These are phyloP conservation scores for Drosophila sp. DNA, from an alignment of 1,140 invertebrate genomes.

Conservation along the genomic window DNA sequence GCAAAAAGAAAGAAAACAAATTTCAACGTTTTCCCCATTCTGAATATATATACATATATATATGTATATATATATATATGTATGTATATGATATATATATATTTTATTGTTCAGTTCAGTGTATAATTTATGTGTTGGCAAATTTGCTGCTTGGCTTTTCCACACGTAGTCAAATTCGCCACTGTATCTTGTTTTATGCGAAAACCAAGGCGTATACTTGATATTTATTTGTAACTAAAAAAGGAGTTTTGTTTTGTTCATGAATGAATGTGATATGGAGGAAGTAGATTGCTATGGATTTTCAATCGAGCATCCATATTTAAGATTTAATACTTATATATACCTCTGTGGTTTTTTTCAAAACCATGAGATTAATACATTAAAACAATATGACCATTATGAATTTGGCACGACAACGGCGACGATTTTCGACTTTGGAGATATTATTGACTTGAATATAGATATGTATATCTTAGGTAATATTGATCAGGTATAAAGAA, in stretches of 20 bases:
- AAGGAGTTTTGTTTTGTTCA: not conserved
- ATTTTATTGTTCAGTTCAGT: not conserved
- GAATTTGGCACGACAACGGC: too few relatives aligned
- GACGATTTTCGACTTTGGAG: too few relatives aligned
- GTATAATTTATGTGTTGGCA: constrained; percentile 30
- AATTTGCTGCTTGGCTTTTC: constrained; percentile 5
- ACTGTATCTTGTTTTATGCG: constrained; percentile 3
- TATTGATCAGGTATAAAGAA: too few relatives aligned
- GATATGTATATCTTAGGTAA: too few relatives aligned
- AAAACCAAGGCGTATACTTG: constrained; percentile 4
- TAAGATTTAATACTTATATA: too few relatives aligned
- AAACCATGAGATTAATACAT: too few relatives aligned
- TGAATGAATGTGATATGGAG: not conserved
- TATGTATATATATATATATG: constrained; percentile 8
- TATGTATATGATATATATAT: not conserved
- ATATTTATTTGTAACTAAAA: constrained; percentile 2
- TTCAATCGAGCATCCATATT: too few relatives aligned
- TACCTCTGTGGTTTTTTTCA: too few relatives aligned
- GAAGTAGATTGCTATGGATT: not conserved
- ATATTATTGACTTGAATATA: too few relatives aligned
- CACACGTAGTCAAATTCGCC: constrained; percentile 2
- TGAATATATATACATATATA: constrained; percentile 61
- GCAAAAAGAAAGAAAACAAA: constrained; percentile 24
- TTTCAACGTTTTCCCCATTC: constrained; percentile 66
- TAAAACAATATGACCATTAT: too few relatives aligned